Evolutionary conservation across 2,888 invertebrate species (phyloP), one percentile per base, ranked within the genome.

Genomic region (Eristalis tenax): DNA sequence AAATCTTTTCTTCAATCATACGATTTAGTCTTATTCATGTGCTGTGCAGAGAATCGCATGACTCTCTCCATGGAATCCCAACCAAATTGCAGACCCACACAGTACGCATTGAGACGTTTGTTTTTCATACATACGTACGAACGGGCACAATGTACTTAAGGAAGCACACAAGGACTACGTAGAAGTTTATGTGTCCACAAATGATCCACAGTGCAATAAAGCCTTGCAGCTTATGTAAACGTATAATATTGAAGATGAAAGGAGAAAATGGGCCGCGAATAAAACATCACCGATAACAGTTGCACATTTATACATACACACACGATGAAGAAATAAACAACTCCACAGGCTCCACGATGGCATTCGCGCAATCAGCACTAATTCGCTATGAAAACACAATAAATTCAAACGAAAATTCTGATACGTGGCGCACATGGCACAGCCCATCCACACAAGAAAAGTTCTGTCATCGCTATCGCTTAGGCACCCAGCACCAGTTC

Each of bases 331-430:
- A 50, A 50, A 50, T 50, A 50, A 50, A 50, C 50, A 50, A 50
- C 18, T 50, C 50, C 50, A 50, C 50, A 50, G 50, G 50, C 50
- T 50, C 50, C 50, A 50, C 18, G 8, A 50, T 18, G 50, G 50
- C 50, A 50, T 50, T 50, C 50, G 50, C 50, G 50, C 50, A 50
- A 50, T 50, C 50, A 50, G 50, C 50, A 50, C 50, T 50, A 50
- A 50, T 50, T 50, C 50, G 50, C 50, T 50, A 50, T 50, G 50
- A 50, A 50, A 50, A 50, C 50, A 50, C 50, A 50, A 50, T 50
- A 50, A 50, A 50, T 50, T 50, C 50, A 50, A 50, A 50, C 50
- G 50, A 50, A 50, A 50, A 50, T 50, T 50, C 50, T 50, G 50
- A 50, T 50, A 50, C 50, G 50, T 50, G 50, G 50, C 50, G 50